Conservation (phyloP, 1,140 invertebrate genomes). For the Lordiphosa mommai region DNA sequence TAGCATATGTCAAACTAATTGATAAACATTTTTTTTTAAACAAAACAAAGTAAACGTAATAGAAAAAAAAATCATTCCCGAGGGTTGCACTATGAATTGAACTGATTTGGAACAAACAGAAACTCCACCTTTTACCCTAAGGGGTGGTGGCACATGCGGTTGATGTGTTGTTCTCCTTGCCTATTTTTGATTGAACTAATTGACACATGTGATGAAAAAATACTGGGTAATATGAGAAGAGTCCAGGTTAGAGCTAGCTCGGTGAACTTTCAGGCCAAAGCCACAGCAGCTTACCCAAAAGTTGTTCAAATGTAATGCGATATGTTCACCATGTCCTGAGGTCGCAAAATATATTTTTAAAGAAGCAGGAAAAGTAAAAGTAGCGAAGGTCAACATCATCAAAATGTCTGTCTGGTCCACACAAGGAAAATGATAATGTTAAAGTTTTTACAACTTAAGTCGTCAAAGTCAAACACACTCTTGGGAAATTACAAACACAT, state of each 20-base stretch:
- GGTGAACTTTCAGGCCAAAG: slow-evolving; percentile 20
- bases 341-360: slow-evolving; percentile 58
- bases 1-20: slow-evolving; percentile 29
- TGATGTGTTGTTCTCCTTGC: slow-evolving; percentile 25
- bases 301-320: slow-evolving; percentile 53
- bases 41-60: neutral
- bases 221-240: slow-evolving; percentile 33
- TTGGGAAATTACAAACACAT: slow-evolving; percentile 79
- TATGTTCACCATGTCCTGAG: slow-evolving; percentile 64
- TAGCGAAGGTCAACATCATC: slow-evolving; percentile 78
- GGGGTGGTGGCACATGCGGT: slow-evolving; percentile 42
- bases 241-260: slow-evolving; percentile 13
- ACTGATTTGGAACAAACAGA: slow-evolving; percentile 22
- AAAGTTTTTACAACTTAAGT: slow-evolving; percentile 80
- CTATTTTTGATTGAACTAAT: slow-evolving; percentile 65
- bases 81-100: slow-evolving; percentile 10
- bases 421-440: slow-evolving; percentile 75
- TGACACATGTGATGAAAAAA: slow-evolving; percentile 55
- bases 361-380: slow-evolving; percentile 67
- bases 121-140: slow-evolving; percentile 10
- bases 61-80: neutral
- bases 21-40: slow-evolving; percentile 29
- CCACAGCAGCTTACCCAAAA: neutral
- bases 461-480: slow-evolving; percentile 80
- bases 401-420: slow-evolving; percentile 59